Base-by-base conservation (phyloP, 2,888 invertebrate genomes). In the Metacarcinus magister region DNA sequence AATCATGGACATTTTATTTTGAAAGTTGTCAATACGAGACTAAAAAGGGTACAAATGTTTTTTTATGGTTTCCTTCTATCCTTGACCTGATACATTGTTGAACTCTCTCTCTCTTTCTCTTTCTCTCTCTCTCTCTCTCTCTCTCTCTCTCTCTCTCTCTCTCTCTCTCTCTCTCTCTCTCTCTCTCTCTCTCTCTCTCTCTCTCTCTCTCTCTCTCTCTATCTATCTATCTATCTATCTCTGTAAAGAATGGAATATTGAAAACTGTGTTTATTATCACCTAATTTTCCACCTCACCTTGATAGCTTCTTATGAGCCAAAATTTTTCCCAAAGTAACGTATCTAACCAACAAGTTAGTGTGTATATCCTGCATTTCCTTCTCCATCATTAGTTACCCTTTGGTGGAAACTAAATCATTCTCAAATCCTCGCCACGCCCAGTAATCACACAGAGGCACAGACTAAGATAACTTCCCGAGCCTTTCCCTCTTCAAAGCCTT, bases 391-490 rank as follows among this genome's bases (percentile, higher is more conserved):
- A 67, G 2, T 67, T 67, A 67, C 4, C 23, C 4, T n/a, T 67
- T 67, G n/a, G n/a, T 67, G 67, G 67, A 67, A 67, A n/a, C 67
- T 16, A n/a, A n/a, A 67, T 67, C 67, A 67, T 67, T 67, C 67
- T n/a, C 23, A n/a, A n/a, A n/a, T n/a, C 67, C 67, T n/a, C 67
- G 23, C 67, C 67, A 67, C 67, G 67, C 67, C 67, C n/a, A n/a
- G 67, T n/a, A 67, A n/a, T 67, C 23, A n/a, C 67, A 19, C 19
- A n/a, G 67, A 7, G 67, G 0, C 67, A 67, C 67, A 67, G n/a
- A 67, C 67, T n/a, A 67, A n/a, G 67, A 67, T 67, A 67, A 67
- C 67, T 67, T 67, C n/a, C n/a, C 67, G n/a, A 67, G 67, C 67
- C 82, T 32, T 82, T 32, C 82, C 82, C 82, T 82, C 82, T 13